Conservation (phyloP, 2,888 invertebrate species). For the Cheiracanthium punctorium region DNA sequence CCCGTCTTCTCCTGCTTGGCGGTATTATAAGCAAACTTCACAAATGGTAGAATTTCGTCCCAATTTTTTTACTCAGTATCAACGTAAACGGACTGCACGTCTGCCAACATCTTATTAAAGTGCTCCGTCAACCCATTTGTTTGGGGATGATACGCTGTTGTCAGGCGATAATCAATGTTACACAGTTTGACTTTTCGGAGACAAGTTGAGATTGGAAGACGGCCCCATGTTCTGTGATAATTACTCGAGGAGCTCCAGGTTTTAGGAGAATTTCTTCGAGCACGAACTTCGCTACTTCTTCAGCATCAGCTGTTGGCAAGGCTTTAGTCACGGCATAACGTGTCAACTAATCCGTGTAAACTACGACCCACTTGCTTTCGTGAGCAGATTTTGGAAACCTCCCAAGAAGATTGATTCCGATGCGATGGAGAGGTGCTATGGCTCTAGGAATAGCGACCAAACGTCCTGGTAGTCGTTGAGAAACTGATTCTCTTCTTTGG, state of each 20-base stretch:
- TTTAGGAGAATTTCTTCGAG: slow-evolving; percentile 68
- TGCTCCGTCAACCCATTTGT: background rate
- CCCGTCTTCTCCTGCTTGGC: background rate
- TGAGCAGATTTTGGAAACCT: slow-evolving; percentile 49
- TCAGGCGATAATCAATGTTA: no score
- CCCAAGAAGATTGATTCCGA: slow-evolving; percentile 68
- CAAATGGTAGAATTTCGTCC: slow-evolving; percentile 22
- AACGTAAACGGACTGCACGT: slow-evolving; percentile 19
- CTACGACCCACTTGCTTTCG: slow-evolving; percentile 69
- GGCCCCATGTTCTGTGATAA: background rate
- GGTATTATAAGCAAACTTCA: slow-evolving; percentile 20
- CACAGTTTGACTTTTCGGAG: background rate
- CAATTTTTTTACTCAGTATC: slow-evolving; percentile 4
- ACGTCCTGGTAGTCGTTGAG: background rate
- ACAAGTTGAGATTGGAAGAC: slow-evolving; percentile 18
- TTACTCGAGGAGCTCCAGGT: background rate
- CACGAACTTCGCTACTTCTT: slow-evolving; percentile 42
- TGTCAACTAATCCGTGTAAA: slow-evolving; percentile 42
- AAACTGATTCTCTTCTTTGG: slow-evolving; percentile 26
- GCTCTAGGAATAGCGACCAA: slow-evolving; percentile 14
- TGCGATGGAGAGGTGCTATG: slow-evolving; percentile 15
- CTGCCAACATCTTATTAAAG: slow-evolving; percentile 10
- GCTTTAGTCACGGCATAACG: slow-evolving; percentile 12
- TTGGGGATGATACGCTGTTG: background rate
- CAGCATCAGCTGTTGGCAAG: slow-evolving; percentile 19